Percentiles rank a stretch among this genome's conserved stretches.
Conservation (phyloP, 2,113 vertebrate species). For the Balaeniceps rex region DNA sequence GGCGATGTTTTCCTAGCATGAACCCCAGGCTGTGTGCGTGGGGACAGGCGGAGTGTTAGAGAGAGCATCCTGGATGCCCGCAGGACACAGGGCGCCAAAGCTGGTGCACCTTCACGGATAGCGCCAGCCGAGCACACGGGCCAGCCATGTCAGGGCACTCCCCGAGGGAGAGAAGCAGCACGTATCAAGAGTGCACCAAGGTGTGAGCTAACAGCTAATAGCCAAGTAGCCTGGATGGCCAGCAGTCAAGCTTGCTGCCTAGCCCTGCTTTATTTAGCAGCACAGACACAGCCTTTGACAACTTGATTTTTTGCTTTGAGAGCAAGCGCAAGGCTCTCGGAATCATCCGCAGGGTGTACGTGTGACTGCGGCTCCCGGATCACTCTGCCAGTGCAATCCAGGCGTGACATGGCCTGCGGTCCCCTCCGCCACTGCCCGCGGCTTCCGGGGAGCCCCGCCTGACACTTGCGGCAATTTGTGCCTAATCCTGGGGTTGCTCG, state of each 20-base stretch:
- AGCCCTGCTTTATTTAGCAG: background rate
- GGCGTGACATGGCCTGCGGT: background rate
- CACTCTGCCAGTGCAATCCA: background rate
- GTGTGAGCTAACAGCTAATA: background rate
- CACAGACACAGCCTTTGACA: background rate
- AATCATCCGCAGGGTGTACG: fast-evolving
- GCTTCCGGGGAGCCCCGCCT: background rate
- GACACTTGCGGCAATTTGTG: background rate
- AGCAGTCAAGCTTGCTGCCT: background rate
- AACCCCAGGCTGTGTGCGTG: background rate
- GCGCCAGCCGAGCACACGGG: fast-evolving
- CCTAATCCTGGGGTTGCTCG: background rate
- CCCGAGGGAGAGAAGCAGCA: background rate
- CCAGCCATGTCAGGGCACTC: fast-evolving
- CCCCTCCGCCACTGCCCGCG: background rate
- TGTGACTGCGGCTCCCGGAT: background rate
- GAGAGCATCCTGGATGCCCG: background rate
- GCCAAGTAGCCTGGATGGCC: background rate
- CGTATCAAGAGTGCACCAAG: fast-evolving
- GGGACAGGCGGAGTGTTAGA: background rate
- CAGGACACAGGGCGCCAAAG: background rate
- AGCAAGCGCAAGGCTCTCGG: background rate
- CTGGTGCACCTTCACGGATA: background rate
- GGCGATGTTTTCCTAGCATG: background rate
- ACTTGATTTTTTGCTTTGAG: background rate